phyloP scores from a whole-genome alignment of 2,797 vertebrate genomes.

The Acridotheres tristis region DNA sequence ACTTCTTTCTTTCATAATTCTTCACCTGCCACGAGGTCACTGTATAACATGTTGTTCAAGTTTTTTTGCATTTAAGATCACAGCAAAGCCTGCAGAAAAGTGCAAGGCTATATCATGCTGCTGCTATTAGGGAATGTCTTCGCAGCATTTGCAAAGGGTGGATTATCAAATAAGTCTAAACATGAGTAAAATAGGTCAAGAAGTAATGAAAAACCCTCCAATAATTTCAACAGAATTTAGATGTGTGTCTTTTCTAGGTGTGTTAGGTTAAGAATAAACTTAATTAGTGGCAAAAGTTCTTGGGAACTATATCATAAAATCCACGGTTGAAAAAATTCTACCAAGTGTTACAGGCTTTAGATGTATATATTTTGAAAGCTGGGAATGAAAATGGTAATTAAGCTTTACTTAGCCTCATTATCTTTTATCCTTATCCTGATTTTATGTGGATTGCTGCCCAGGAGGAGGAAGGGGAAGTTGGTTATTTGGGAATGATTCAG shows the following conservation, averaged over 20 bases:
- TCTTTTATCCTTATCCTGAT: neutral
- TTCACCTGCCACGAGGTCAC: neutral
- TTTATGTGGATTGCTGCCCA: neutral
- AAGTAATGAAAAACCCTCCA: rapidly evolving
- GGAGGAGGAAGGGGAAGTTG: neutral
- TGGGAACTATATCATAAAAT: neutral
- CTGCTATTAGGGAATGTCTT: neutral
- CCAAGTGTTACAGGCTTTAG: neutral
- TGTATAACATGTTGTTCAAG: neutral
- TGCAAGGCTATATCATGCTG: neutral
- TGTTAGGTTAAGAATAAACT: neutral
- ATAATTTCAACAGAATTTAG: neutral
- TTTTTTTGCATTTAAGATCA: neutral
- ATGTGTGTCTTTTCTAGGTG: neutral
- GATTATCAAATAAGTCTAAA: neutral
- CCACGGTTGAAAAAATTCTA: neutral
- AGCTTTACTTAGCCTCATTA: neutral
- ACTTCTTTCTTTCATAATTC: neutral
- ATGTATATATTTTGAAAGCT: neutral
- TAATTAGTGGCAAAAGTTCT: neutral
- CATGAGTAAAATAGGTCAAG: neutral
- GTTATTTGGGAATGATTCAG: neutral
- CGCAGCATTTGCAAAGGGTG: neutral
- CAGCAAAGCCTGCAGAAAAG: neutral
- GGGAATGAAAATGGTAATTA: neutral